Evolutionary conservation across 1,140 invertebrate genomes (phyloP).

Genomic region (Anastatus disparis): DNA sequence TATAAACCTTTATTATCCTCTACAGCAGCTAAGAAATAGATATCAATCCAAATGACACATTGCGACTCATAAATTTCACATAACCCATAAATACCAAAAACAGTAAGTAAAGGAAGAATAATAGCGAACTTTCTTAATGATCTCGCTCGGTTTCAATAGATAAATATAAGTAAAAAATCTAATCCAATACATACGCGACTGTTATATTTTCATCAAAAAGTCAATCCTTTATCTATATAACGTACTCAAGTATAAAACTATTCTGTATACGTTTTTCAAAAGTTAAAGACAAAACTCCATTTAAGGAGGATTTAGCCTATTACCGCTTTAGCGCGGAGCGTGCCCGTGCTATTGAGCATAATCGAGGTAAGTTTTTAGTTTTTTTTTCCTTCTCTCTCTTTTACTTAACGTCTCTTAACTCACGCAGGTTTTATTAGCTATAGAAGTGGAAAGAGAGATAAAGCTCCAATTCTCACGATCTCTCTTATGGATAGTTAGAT

Average conservation of each 20-base stretch:
- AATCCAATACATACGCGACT: not conserved
- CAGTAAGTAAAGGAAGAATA: not conserved
- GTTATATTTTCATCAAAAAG: slow-evolving; percentile 11
- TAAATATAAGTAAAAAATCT: no score
- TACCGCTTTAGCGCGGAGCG: not conserved
- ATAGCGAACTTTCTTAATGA: not conserved
- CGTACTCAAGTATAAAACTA: no score
- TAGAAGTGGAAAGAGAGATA: no score
- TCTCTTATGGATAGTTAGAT: not conserved
- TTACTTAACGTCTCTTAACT: not conserved
- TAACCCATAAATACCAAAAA: no score
- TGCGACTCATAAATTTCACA: not conserved
- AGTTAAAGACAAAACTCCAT: not conserved
- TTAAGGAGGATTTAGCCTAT: slow-evolving; percentile 20
- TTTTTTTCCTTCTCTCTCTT: no score
- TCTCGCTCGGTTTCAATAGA: not conserved
- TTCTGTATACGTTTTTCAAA: no score
- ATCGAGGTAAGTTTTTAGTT: slow-evolving; percentile 27
- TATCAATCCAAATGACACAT: not conserved
- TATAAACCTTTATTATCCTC: no score
- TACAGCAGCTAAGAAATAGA: no score
- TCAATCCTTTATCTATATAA: slow-evolving; percentile 17
- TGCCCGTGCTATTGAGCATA: not conserved
- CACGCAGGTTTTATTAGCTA: no score
- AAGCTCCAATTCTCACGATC: slow-evolving; percentile 29